Percentiles rank a stretch among this genome's conserved stretches.
Conservation (phyloP, 2,888 invertebrate species). For the Noctua janthina region DNA sequence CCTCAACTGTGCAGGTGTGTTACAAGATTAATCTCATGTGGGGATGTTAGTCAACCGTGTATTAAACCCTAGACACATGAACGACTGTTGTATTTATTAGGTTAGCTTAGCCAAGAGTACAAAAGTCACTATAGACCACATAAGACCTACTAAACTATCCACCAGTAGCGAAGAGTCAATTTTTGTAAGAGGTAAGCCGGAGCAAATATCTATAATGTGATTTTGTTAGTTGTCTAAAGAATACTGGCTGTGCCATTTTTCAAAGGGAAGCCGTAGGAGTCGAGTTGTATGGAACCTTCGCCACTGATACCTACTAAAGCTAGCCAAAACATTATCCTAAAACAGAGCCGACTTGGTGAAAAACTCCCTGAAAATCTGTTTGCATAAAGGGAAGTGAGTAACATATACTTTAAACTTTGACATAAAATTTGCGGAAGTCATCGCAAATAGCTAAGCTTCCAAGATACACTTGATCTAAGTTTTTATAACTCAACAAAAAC, state of each 20-base stretch:
- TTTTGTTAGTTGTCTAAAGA: too few relatives aligned
- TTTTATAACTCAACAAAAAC: constrained; percentile 22
- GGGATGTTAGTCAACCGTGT: constrained; percentile 54
- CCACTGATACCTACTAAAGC: not conserved
- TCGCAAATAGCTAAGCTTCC: not conserved
- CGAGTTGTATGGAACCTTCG: too few relatives aligned
- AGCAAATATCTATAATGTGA: too few relatives aligned
- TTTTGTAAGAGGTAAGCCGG: too few relatives aligned
- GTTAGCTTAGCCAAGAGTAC: too few relatives aligned
- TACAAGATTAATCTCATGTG: constrained; percentile 56
- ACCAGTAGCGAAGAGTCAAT: too few relatives aligned
- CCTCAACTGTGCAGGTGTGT: constrained; percentile 48
- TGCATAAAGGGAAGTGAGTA: not conserved
- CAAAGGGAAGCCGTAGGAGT: too few relatives aligned
- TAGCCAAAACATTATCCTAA: not conserved
- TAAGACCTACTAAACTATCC: not conserved
- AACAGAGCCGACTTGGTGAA: not conserved
- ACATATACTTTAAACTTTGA: not conserved
- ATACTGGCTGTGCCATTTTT: too few relatives aligned
- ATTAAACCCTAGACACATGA: constrained; percentile 37
- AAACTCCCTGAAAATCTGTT: not conserved
- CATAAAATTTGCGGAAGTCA: not conserved
- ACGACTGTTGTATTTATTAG: too few relatives aligned
- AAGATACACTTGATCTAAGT: not conserved
- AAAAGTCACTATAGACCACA: not conserved